Base-by-base conservation (phyloP, 2,797 vertebrate genomes). In the Sebastes ruberrimus region DNA sequence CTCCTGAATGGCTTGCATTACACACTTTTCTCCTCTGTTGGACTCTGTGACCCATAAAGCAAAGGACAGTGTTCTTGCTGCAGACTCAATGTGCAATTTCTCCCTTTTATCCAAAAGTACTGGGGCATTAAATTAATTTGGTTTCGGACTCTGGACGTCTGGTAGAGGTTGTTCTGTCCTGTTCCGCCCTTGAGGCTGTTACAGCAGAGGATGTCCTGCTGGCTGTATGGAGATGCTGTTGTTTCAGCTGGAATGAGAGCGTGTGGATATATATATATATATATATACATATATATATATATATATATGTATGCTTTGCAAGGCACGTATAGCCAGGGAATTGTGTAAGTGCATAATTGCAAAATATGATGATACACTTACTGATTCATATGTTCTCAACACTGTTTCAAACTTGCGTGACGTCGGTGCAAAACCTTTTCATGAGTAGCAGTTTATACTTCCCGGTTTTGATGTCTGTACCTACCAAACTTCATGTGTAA, bases 211-310 rank as follows among this genome's bases (percentile, higher is more conserved):
- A 81, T 62, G 78, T 78, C 84, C 89, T 80, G 90, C 86, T 89
- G 91, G 46, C 74, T 74, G 42, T 81, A 35, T 70, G 76, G 38
- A 85, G 33, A 85, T 9, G 13, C 68, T 93, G 85, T 91, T 93
- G 35, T 87, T 92, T 74, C 92, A 93, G 93, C 92, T 90, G 89
- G 63, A 85, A 76, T 10, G 14, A 76, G 70, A 71, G 56, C 61
- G 74, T 71, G 67, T 73, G 30, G 4, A 23, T 68, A 80, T 61
- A 73, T 76, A 60, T 79, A 66, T 9, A 49, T 46, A 46, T 46
- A 25, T 67, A 80, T 61, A 68, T 79, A 65, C 3, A 49, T 46
- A 65, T 18, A 20, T 46, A 46, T 49, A 25, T 25, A 25, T 61
- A 73, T 76, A 60, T 78, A 52, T 35, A 4, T 27, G 53, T n/a